Evolutionary conservation across 2,888 invertebrate species (phyloP).

Genomic region (Gibbula magus): DNA sequence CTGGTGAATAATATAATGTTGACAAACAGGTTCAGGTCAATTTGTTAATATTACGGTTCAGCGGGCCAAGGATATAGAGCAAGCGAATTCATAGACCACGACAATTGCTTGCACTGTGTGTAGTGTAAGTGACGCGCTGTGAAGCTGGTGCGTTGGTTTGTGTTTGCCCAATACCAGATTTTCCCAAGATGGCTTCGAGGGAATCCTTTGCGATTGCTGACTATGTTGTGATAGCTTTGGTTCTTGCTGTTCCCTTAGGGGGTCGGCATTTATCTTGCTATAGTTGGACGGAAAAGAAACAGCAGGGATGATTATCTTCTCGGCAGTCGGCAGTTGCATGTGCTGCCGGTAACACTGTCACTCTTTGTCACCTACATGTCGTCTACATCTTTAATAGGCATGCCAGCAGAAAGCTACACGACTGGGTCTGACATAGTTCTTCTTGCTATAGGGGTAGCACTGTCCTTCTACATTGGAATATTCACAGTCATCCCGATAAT

Average conservation of each 20-base stretch:
- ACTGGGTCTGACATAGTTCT: neutral
- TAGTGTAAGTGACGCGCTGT: too few relatives aligned
- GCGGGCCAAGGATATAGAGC: too few relatives aligned
- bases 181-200: neutral
- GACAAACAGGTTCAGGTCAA: too few relatives aligned
- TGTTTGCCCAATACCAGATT: too few relatives aligned
- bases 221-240: neutral
- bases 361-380: neutral
- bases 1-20: too few relatives aligned
- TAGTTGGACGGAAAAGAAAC: neutral
- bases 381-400: neutral
- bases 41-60: too few relatives aligned
- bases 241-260: neutral
- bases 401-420: conserved; percentile 6
- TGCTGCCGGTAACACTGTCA: neutral
- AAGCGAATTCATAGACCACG: too few relatives aligned
- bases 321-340: neutral
- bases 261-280: neutral
- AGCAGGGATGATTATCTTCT: conserved; percentile 2
- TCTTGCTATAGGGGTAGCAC: neutral
- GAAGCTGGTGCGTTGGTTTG: too few relatives aligned
- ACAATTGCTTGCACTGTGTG: too few relatives aligned
- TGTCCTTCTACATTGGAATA: neutral
- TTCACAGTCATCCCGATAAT: conserved; percentile 2
- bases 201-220: neutral